Base-by-base conservation (phyloP, 2,888 invertebrate genomes). In the Diplazon laetatorius region DNA sequence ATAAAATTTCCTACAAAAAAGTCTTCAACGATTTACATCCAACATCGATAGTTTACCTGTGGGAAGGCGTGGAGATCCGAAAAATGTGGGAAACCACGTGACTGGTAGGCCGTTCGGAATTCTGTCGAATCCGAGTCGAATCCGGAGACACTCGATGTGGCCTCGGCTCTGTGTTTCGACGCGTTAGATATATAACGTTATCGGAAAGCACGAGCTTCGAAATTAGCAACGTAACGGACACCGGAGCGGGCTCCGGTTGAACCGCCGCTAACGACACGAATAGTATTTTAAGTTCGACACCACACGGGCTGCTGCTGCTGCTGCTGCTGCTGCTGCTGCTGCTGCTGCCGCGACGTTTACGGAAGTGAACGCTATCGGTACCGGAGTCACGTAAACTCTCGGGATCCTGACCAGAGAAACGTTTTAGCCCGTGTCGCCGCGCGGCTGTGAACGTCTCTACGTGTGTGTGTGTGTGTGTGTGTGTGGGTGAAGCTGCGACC, bases 381-480 rank as follows among this genome's bases (percentile, higher is more conserved):
- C 39, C 50, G 65, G 65, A n/a, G 78, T 78, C 78, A 63, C 57
- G 42, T 79, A 78, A 78, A 78, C 78, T 77, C 63, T 72, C 59
- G 35, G 30, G 55, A 69, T 59, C 44, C 71, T 72, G 70, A 74
- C 66, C 66, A 52, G 50, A 62, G 71, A 73, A 76, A 78, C 68
- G 66, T 68, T 78, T 71, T 57, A 48, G 71, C 71, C 70, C 68
- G 69, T 73, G 72, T 70, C 66, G 60, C 60, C 70, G 22, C 57
- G 63, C 9, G n/a, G n/a, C n/a, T 65, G 65, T 39, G 14, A 42
- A 35, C 65, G 30, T 55, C 42, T 55, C 50, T 60, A 52, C 39
- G 25, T 5, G 25, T 18, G 20, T 46, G 50, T 44, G 60, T 42
- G n/a, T n/a, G n/a, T n/a, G n/a, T n/a, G n/a, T n/a, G n/a, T n/a